Evolutionary conservation across 1,140 invertebrate species (phyloP).

Genomic region (Aphelinus certus): DNA sequence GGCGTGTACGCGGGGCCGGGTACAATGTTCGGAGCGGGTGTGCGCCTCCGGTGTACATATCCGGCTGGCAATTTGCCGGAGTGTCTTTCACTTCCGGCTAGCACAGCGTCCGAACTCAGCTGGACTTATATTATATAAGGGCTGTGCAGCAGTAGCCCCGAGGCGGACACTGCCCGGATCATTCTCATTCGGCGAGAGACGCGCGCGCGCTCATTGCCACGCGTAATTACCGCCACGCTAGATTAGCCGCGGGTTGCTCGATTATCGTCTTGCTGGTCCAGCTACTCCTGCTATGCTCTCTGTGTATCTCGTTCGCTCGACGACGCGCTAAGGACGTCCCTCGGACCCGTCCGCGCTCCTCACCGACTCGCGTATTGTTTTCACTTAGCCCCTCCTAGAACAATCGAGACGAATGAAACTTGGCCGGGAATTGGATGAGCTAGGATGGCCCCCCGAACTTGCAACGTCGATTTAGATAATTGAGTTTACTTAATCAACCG

Average conservation of each 20-base stretch:
- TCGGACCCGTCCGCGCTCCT: neutral
- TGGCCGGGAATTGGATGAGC: conserved; percentile 18
- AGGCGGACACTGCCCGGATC: conserved; percentile 7
- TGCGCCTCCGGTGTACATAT: neutral
- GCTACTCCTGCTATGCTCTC: too few species aligned
- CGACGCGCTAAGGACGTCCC: conserved; percentile 11
- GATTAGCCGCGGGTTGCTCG: conserved; percentile 34
- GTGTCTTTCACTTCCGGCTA: conserved; percentile 14
- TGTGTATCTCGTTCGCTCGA: neutral
- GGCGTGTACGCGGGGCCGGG: neutral
- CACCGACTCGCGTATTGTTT: conserved; percentile 27
- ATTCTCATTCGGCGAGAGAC: conserved; percentile 23
- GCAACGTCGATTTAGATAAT: conserved; percentile 36
- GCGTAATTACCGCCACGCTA: conserved; percentile 35
- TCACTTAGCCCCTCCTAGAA: conserved; percentile 30
- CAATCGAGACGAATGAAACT: conserved; percentile 25
- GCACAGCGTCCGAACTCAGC: neutral
- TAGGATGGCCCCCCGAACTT: too few species aligned
- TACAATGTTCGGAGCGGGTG: neutral
- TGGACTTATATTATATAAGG: conserved; percentile 19
- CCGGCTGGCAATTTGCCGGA: conserved; percentile 30
- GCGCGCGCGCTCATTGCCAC: conserved; percentile 21
- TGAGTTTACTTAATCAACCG: conserved; percentile 31
- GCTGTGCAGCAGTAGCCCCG: neutral
- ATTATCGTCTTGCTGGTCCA: conserved; percentile 27